Conservation (phyloP, 2,888 invertebrate species). For the Acanthosepion pharaonis region DNA sequence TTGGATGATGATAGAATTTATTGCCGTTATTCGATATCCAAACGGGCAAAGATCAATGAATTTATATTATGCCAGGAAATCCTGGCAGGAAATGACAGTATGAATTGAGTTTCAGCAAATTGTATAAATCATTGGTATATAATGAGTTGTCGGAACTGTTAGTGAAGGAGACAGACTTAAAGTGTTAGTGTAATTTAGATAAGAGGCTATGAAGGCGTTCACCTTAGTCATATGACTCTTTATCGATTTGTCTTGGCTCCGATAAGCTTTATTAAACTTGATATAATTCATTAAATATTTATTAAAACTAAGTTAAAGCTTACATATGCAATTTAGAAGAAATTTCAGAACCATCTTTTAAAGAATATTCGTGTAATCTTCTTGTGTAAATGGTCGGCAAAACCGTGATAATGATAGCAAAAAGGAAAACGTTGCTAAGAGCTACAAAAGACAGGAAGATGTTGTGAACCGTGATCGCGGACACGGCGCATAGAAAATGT, state of each 20-base stretch:
- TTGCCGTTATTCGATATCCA: not conserved
- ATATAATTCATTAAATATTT: too few relatives aligned
- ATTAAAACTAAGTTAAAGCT: too few relatives aligned
- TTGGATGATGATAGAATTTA: slow-evolving; percentile 7
- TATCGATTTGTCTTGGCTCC: not conserved
- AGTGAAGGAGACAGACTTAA: not conserved
- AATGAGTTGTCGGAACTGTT: not conserved
- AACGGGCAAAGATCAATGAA: slow-evolving; percentile 11
- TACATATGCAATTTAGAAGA: too few relatives aligned
- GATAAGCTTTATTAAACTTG: not conserved
- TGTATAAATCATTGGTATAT: not conserved
- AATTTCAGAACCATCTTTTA: too few relatives aligned
- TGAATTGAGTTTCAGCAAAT: not conserved
- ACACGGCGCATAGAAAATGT: too few relatives aligned
- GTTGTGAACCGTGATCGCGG: too few relatives aligned
- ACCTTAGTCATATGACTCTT: not conserved
- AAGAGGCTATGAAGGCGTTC: not conserved
- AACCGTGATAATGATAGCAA: too few relatives aligned
- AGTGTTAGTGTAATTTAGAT: not conserved
- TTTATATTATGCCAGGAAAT: not conserved
- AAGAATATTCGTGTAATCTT: too few relatives aligned
- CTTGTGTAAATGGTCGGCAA: too few relatives aligned
- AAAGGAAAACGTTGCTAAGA: too few relatives aligned
- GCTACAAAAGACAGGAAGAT: too few relatives aligned
- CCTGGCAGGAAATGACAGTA: not conserved